Base-by-base conservation (phyloP, 1,140 invertebrate genomes). In the Olivierus martensii region DNA sequence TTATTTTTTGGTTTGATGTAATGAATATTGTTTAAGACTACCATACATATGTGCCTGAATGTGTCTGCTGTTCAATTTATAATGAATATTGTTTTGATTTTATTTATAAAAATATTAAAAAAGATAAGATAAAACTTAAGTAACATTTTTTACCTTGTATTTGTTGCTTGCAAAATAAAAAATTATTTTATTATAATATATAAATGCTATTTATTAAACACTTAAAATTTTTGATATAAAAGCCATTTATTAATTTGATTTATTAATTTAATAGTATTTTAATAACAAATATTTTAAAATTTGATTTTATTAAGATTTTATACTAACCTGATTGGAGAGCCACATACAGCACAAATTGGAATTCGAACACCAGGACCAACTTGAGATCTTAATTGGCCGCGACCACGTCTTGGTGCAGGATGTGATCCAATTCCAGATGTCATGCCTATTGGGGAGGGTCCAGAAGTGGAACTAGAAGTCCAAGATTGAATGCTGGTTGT, bases 251-350 rank as follows among this genome's bases (percentile, higher is more conserved):
- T 18, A 43, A 43, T 17, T 43, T 43, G 41, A 43, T 43, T 43
- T 22, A 43, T 17, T 12, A 12, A 39, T 39, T 17, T 39, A 39
- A 17, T 12, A 39, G 38, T 9, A 18, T 43, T 17, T 43, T 43
- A 17, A 43, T 9, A 46, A 46, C 4, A 28, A n/a, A 6, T 36
- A 4, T n/a, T 46, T 18, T 46, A 28, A n/a, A 19, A 49, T 39
- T 42, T 14, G 19, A 41, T 41, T 5, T 0, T 43, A 18, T 22
- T 17, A 43, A 22, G 4, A 22, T 18, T 17, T 18, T 9, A 43
- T 17, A 39, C 73, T 57, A 81, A 96, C 91, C 92, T 92, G 78
- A 95, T 90, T 64, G 92, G 83, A 65, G 78, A 77, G 68, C 82
- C 82, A 79, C 92, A 97, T 62, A 80, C 78, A 59, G 79, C 84